These are phyloP conservation scores for Perca schrenkii DNA, from an alignment of 2,113 vertebrate species.

Conservation along the genomic window DNA sequence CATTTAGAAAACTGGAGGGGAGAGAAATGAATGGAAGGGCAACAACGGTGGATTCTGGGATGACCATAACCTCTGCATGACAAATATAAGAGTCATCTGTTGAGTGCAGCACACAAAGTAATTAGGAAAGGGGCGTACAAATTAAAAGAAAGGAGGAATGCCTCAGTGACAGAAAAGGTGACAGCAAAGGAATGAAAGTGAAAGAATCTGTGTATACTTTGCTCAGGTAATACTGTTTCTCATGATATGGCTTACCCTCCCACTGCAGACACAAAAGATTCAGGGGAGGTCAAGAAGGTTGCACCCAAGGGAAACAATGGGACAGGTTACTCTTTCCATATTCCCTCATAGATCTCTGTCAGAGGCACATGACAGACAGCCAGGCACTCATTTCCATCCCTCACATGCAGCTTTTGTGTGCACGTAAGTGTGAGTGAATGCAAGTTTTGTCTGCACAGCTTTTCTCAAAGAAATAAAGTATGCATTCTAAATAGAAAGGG, in stretches of 20 bases:
- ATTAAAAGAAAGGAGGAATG: background rate
- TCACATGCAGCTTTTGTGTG: conserved; percentile 1
- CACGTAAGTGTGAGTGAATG: background rate
- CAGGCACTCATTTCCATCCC: conserved; percentile 5
- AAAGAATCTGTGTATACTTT: background rate
- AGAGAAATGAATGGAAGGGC: conserved; percentile 39
- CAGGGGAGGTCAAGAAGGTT: background rate
- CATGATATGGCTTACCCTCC: conserved; percentile 4
- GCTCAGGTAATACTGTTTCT: conserved; percentile 25
- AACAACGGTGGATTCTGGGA: conserved; percentile 21
- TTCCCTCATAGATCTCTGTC: background rate
- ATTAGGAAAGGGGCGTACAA: background rate
- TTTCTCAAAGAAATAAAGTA: conserved; percentile 6
- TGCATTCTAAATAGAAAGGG: background rate
- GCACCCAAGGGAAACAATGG: conserved; percentile 39
- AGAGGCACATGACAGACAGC: background rate
- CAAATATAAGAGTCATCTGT: conserved; percentile 4
- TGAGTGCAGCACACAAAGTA: background rate
- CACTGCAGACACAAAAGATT: conserved; percentile 28
- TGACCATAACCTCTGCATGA: conserved; percentile 11
- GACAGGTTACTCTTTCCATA: conserved; percentile 1
- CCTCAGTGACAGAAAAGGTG: background rate
- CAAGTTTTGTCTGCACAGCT: conserved; percentile 9
- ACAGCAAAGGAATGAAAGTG: background rate
- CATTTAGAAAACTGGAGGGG: conserved; percentile 71